These are phyloP conservation scores for Halcyon smyrnensis DNA, from an alignment of 2,797 vertebrate genomes.

Conservation along the genomic window DNA sequence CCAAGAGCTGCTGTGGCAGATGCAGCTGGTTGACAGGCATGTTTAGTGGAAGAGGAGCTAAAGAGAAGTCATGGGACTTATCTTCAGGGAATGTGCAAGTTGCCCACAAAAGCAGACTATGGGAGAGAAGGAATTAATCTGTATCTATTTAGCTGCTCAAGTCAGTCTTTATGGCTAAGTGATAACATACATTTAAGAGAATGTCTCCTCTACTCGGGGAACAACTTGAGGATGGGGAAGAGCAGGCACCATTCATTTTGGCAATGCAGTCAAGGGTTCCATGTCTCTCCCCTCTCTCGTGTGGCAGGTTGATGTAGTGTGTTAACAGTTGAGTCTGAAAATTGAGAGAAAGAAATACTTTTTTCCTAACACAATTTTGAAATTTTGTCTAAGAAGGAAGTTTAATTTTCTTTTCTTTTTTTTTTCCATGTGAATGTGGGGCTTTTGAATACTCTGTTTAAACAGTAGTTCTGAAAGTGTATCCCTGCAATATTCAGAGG, in stretches of 20 bases:
- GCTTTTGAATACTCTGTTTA: not conserved
- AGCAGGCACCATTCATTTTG: not conserved
- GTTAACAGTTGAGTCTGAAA: not conserved
- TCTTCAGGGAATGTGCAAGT: not conserved
- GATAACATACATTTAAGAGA: not conserved
- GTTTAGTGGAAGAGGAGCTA: not conserved
- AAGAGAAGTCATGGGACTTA: not conserved
- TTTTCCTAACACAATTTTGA: not conserved
- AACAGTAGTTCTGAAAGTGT: not conserved
- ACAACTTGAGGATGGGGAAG: not conserved
- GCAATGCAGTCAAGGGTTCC: not conserved
- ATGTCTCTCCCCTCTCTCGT: not conserved
- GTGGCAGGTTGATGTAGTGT: not conserved
- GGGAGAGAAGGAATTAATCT: not conserved
- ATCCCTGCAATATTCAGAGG: not conserved
- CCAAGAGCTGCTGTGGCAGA: not conserved
- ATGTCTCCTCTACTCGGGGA: not conserved
- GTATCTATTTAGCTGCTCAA: not conserved
- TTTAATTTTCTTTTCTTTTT: not conserved
- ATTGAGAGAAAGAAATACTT: not conserved
- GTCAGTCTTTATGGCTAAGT: not conserved
- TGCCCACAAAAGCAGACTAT: not conserved
- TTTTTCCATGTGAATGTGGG: not conserved
- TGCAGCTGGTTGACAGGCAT: not conserved
- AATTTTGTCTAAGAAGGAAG: not conserved